phyloP scores from a whole-genome alignment of 2,113 vertebrate genomes.

The Etheostoma spectabile region DNA sequence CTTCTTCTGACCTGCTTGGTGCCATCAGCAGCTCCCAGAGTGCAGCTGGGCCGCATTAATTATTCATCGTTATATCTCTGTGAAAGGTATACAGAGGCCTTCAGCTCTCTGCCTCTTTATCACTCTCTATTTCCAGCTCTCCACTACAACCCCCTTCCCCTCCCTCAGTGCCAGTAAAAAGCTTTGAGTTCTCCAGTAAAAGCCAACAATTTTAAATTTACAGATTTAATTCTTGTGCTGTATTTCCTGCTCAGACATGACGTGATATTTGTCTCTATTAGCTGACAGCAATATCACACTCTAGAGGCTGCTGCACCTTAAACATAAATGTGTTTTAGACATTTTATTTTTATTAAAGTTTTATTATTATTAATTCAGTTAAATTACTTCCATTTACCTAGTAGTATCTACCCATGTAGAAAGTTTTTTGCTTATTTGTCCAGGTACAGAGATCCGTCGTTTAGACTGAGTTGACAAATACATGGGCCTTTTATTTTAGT shows the following conservation, averaged over 20 bases:
- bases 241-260: conserved; percentile 6
- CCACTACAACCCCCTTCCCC: not conserved
- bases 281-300: not conserved
- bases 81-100: conserved; percentile 45
- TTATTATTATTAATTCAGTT: not conserved
- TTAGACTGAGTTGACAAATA: not conserved
- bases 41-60: conserved; percentile 60
- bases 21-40: conserved; percentile 64
- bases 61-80: conserved; percentile 63
- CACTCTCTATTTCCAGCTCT: conserved; percentile 5
- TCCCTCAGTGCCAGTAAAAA: conserved; percentile 32
- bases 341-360: not conserved
- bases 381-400: not conserved
- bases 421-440: not conserved
- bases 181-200: not conserved
- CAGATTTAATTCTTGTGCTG: not conserved
- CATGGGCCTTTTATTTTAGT: not conserved
- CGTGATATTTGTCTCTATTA: conserved; percentile 5
- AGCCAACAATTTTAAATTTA: not conserved
- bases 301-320: not conserved
- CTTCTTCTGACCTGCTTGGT: conserved; percentile 41
- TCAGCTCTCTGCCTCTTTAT: conserved; percentile 41
- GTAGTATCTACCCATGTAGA: not conserved
- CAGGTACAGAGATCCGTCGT: not conserved
- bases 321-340: not conserved